Evolutionary conservation across 64 coral and sea anemone genomes (phyloP), one percentile per base, ranked within the genome.

Genomic region (Trachythela sp.): DNA sequence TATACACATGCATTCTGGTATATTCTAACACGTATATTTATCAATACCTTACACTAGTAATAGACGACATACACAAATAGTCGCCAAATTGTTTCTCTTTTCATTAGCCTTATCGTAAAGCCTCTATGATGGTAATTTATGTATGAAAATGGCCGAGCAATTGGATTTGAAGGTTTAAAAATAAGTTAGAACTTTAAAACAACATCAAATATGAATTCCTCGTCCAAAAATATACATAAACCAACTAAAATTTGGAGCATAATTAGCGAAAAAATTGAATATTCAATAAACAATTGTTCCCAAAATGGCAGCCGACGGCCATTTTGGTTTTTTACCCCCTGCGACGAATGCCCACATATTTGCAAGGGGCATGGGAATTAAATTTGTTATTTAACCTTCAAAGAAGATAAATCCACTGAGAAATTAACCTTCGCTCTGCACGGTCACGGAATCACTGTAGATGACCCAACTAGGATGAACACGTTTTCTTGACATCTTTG

Each of bases 351-450:
- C 71, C 71, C 36, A 77, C 71, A 77, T 38, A 13, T 77, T 38
- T 77, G 71, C 27, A 4, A 77, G 71, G 71, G 71, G 24, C 71
- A 77, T 77, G 71, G 30, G 36, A 35, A 8, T 34, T 77, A 35
- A 35, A 34, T 77, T 77, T 77, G 30, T 77, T 77, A 34, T 77
- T 77, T 77, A 77, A 77, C 71, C 71, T 32, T 77, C 31, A 77
- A 77, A 38, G 36, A 77, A 77, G 71, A 38, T 77, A 77, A 77
- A 77, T 77, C 31, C 71, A 77, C 29, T 77, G 71, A 35, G 71
- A 77, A 35, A 34, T 38, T 7, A 35, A 77, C 71, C 71, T 77
- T 77, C 9, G 71, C 71, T 34, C 27, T 10, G 8, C 71, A 77
- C 71, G 71, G 71, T 77, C 20, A 77, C 71, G 31, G 71, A 0